Evolutionary conservation across 2,888 invertebrate species (phyloP), one percentile per base, ranked within the genome.

Genomic region (Selenia dentaria): DNA sequence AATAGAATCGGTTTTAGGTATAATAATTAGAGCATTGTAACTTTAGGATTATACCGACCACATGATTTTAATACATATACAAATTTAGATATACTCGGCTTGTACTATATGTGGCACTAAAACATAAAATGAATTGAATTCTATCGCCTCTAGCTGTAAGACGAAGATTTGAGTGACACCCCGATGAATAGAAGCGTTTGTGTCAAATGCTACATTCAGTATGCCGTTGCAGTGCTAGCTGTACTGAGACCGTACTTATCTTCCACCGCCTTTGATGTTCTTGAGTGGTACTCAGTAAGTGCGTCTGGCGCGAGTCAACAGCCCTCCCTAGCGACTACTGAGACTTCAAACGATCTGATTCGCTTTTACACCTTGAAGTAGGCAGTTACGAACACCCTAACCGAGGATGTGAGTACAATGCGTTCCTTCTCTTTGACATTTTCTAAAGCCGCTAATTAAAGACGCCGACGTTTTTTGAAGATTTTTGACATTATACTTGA

Each of bases 351-450:
- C 76, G 81, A 56, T 73, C 71, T 75, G 83, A 82, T 83, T 81
- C 77, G 81, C 84, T 70, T 84, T 84, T 83, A 83, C 84, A 78
- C 83, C 83, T 83, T 76, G 59, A 64, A 75, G 77, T 69, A 76
- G 74, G 69, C 67, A 63, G 66, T 62, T 67, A 65, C 28, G 57
- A 55, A 46, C 62, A 58, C 47, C 40, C 42, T n/a, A 16, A 6
- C 39, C 6, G 16, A 28, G 39, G 32, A 44, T 33, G 9, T 20
- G 40, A 37, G 50, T 35, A 52, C 50, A 53, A 51, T 50, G 41
- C 25, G 10, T 44, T 11, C 6, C 34, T 13, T 40, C 24, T 29
- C 40, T 42, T 43, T 41, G 25, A 41, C 28, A 28, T 37, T 29
- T 36, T 40, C 18, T 31, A 36, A 37, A 47, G 35, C 33, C 29